A percentile compares a stretch with the other conserved stretches of the same genome.
Evolutionary conservation across 2,113 vertebrate species (phyloP).

Genomic region (Ophiodon elongatus): DNA sequence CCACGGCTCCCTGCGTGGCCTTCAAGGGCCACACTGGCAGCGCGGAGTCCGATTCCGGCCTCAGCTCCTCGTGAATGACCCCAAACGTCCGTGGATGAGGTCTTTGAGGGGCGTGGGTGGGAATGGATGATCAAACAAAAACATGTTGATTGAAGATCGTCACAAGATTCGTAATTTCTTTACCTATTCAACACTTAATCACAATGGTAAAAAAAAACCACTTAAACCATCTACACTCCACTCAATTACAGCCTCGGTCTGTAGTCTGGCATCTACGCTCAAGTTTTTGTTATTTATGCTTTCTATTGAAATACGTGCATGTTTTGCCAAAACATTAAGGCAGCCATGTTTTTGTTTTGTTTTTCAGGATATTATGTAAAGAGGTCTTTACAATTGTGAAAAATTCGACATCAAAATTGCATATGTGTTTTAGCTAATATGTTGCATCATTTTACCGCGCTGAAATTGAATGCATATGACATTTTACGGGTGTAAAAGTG

Average conservation of each 20-base stretch:
- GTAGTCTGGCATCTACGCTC: background rate
- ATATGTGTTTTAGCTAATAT: conserved; percentile 42
- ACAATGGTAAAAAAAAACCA: conserved; percentile 15
- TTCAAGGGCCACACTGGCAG: conserved; percentile 48
- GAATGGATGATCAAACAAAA: background rate
- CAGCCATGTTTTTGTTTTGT: background rate
- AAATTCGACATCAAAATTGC: background rate
- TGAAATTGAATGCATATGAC: background rate
- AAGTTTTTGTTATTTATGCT: conserved; percentile 25
- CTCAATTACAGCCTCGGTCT: background rate
- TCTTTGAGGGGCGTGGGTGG: background rate
- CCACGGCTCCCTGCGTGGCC: conserved; percentile 55
- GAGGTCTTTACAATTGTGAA: background rate
- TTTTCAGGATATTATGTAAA: background rate
- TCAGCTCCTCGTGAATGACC: conserved; percentile 78
- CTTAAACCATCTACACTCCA: background rate
- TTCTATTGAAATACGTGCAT: background rate
- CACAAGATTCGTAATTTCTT: background rate
- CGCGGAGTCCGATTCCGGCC: conserved; percentile 77
- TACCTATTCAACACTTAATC: background rate
- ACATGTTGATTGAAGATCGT: background rate
- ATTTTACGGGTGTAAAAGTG: conserved; percentile 1
- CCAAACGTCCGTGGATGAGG: background rate
- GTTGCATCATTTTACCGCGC: conserved; percentile 19
- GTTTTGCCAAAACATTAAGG: conserved; percentile 33